Base-by-base conservation (phyloP, 1,140 invertebrate genomes). In the Oryzaephilus surinamensis region DNA sequence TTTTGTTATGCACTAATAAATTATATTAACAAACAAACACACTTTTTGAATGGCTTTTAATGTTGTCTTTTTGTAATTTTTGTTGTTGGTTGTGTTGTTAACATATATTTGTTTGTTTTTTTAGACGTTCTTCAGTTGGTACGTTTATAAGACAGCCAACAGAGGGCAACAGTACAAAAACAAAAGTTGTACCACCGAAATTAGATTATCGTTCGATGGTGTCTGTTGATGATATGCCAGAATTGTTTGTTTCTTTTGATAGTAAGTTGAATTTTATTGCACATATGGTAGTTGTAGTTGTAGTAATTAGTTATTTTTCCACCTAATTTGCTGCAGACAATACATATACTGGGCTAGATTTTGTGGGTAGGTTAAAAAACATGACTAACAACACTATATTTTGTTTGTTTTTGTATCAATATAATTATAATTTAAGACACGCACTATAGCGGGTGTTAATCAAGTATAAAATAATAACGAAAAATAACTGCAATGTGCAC, bases 161-260 rank as follows among this genome's bases (percentile, higher is more conserved):
- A 16, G 69, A 70, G 41, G 63, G 68, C 23, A 69, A 68, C 30
- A 68, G 70, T 55, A 70, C 72, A 42, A 66, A 69, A 32, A 63
- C 72, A 11, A 64, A 64, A 59, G 58, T 62, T 18, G 63, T 66
- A 30, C 72, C 72, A 24, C 81, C 84, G 6, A 79, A 83, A 55
- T 66, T 91, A 34, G 86, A 90, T 60, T 91, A 91, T 53, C 76
- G 85, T 50, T 90, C 84, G 57, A 88, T 93, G 77, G 88, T 95
- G 32, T 89, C 86, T 15, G 81, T 92, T 38, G 90, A 94, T 46
- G 91, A 95, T 57, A 92, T 88, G 77, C 88, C 90, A 5, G 88
- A 92, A 63, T 73, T 95, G 20, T 94, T 96, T 69, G 84, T 84
- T 38, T 87, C 87, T 32, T 84, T 95, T 63, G 90, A 94, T 62